Evolutionary conservation across 2,888 invertebrate species (phyloP).

Genomic region (Operophtera brumata): DNA sequence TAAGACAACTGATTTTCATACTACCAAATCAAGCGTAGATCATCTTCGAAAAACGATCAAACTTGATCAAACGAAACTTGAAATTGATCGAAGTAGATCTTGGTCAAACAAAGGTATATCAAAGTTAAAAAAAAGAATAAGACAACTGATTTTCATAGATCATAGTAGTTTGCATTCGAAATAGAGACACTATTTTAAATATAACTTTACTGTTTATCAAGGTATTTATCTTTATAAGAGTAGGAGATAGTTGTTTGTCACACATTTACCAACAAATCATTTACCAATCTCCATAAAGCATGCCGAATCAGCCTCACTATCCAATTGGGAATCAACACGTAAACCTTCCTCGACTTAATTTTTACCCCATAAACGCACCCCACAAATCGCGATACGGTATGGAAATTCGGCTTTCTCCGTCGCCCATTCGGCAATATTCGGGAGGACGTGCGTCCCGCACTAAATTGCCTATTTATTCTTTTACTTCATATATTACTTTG

Average conservation of each 20-base stretch:
- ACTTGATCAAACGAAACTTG: too few species aligned
- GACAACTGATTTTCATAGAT: too few species aligned
- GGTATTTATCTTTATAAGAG: too few species aligned
- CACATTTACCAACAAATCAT: slow-evolving; percentile 14
- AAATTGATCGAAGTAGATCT: too few species aligned
- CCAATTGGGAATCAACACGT: slow-evolving; percentile 69
- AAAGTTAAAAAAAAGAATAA: too few species aligned
- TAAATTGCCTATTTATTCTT: slow-evolving; percentile 81
- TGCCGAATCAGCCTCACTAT: slow-evolving; percentile 37
- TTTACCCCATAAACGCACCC: slow-evolving; percentile 80
- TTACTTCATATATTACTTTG: slow-evolving; percentile 82
- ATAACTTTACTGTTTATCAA: too few species aligned
- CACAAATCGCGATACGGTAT: slow-evolving; percentile 77
- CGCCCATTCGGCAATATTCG: slow-evolving; percentile 80
- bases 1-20: too few species aligned
- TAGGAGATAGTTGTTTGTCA: slow-evolving; percentile 15
- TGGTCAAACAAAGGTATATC: too few species aligned
- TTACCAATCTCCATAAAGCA: slow-evolving; percentile 21
- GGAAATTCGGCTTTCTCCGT: slow-evolving; percentile 73
- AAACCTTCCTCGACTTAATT: slow-evolving; percentile 72
- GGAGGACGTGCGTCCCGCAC: slow-evolving; percentile 74
- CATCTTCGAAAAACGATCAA: too few species aligned
- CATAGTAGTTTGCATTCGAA: too few species aligned
- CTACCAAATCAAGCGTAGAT: too few species aligned
- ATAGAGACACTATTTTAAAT: too few species aligned